Base-by-base conservation (phyloP, 2,888 invertebrate genomes). In the Cephus spinipes region DNA sequence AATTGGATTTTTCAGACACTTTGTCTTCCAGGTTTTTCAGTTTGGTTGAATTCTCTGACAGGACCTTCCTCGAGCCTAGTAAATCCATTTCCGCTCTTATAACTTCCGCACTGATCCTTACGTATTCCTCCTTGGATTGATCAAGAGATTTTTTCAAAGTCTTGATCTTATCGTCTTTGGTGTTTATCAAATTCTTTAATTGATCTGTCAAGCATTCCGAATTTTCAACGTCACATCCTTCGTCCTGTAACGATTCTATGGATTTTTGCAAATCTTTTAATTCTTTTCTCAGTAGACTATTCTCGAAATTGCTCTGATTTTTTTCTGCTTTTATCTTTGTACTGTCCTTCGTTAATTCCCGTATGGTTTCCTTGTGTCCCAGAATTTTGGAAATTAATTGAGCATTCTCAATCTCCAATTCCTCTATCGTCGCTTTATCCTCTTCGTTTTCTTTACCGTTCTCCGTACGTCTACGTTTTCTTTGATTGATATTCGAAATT, bases 401-500 rank as follows among this genome's bases (percentile, higher is more conserved):
- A 9, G 79, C 74, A 81, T 87, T 88, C 31, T 86, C 85, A 3
- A 78, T 76, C 33, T 87, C 81, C 1, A 87, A 80, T 15, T 83
- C 82, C 6, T 84, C 79, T 68, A 81, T 79, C 31, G 82, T 74
- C 15, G 79, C 23, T 4, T 33, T 73, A 31, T 79, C 75, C 68
- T 85, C 84, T 15, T 84, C 84, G 9, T 69, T 68, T 12, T 78
- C 80, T 73, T 88, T 85, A 0, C 82, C 85, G 30, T 79, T 77
- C 36, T 86, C 86, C 4, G 75, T 79, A 74, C 82, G 83, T 74
- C 82, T 86, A 3, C 87, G 81, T 74, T 89, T 89, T 23, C 84
- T 84, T 40, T 79, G 83, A 30, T 78, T 81, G 35, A 81, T 77
- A 35, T 80, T 85, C 32, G 84, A 82, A 31, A 89, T 81, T 68